Conservation (phyloP, 2,888 invertebrate species). For the Poecilus cupreus region DNA sequence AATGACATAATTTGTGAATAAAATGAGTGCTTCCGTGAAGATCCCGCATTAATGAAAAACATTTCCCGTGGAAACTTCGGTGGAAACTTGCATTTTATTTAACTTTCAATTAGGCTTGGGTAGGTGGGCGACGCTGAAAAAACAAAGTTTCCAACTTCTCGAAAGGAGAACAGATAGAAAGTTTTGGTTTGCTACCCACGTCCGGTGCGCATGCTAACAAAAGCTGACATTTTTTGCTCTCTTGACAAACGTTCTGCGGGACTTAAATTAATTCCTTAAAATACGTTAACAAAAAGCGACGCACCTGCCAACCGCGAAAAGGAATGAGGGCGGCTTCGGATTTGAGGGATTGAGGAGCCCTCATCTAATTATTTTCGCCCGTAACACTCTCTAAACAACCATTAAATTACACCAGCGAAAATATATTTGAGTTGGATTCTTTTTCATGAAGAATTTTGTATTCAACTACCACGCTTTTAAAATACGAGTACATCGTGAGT, state of each 20-base stretch:
- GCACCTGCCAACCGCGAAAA: slow-evolving; percentile 17
- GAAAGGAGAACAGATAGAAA: slow-evolving; percentile 11
- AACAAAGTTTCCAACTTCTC: slow-evolving; percentile 41
- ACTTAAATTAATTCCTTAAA: slow-evolving; percentile 51
- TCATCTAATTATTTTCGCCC: slow-evolving; percentile 16
- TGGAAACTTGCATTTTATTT: slow-evolving; percentile 37
- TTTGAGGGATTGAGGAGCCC: neutral
- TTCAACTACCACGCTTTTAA: no score
- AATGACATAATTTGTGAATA: slow-evolving; percentile 48
- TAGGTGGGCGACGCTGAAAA: slow-evolving; percentile 26
- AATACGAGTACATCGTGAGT: no score
- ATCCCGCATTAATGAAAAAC: slow-evolving; percentile 32
- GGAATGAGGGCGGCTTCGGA: no score
- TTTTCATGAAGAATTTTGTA: neutral
- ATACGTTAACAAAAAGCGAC: slow-evolving; percentile 46
- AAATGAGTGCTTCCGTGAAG: slow-evolving; percentile 37
- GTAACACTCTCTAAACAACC: neutral
- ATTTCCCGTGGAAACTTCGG: neutral
- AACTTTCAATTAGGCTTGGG: slow-evolving; percentile 26
- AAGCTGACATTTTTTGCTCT: slow-evolving; percentile 50
- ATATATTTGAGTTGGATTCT: neutral
- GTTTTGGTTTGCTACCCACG: slow-evolving; percentile 12
- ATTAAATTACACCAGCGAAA: neutral
- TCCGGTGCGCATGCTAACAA: slow-evolving; percentile 31
- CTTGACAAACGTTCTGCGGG: slow-evolving; percentile 51